Evolutionary conservation across 53 echinoderm and acorn worm genomes (phyloP), one percentile per base, ranked within the genome.

Genomic region (Mesocentrotus franciscanus): DNA sequence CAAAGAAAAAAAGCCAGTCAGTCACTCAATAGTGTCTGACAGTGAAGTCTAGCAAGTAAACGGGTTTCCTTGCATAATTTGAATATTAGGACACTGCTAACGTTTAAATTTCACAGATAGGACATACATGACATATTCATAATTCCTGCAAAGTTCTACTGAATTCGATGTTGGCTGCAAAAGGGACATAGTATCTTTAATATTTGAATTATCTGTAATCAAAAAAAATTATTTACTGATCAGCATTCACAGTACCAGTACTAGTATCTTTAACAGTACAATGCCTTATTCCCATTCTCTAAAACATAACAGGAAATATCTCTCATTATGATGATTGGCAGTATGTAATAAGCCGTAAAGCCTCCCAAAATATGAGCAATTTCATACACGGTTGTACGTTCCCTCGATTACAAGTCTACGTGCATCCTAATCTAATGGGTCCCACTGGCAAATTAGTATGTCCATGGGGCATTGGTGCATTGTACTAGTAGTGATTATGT

Each of bases 261-360:
- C 49, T 49, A 49, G 66, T 16, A 20, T 26, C 68, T 68, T 68
- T 68, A 68, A 68, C 18, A 68, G 4, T 18, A 68, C 68, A 49
- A 49, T 68, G 24, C 24, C 24, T 74, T 3, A 30, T 74, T 74
- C 32, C 9, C 29, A 74, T 74, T 74, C 32, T 74, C 81, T 18
- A 4, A 81, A 81, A 81, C 33, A 81, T 81, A 81, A 81, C 81
- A 81, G 81, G 81, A 81, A 81, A 81, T 81, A 42, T 81, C 18
- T 33, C 36, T 42, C 36, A 81, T 81, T 81, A 81, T 81, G 81
- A 81, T 39, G 81, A 81, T 5, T 81, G 81, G 42, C 81, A 81
- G 76, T 15, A 13, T 27, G 42, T 81, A 81, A 39, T 20, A 15
- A 42, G 14, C 29, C 18, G 9, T 20, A 42, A 42, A 81, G 1